A percentile compares a stretch with the other conserved stretches of the same genome.
Conservation (phyloP, 1,140 invertebrate species). For the Rhopalosiphum maidis region DNA sequence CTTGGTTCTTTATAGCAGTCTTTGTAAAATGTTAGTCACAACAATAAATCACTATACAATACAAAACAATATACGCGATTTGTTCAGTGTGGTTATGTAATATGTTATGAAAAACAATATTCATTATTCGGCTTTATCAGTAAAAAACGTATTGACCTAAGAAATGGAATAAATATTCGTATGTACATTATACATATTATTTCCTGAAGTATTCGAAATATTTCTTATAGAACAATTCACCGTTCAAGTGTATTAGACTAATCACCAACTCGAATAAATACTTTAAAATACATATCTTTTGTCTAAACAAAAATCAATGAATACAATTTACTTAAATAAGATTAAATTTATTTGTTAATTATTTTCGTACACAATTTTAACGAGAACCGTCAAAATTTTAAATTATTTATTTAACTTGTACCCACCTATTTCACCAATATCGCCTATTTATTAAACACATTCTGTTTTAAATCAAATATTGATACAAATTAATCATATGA, state of each 20-base stretch:
- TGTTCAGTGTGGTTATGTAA: not conserved
- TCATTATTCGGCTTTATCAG: not conserved
- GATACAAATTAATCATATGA: too few species aligned
- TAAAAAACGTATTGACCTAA: not conserved
- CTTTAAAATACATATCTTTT: not conserved
- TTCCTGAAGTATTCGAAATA: not conserved
- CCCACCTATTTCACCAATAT: too few species aligned
- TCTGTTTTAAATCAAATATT: too few species aligned
- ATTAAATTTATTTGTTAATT: too few species aligned
- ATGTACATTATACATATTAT: not conserved
- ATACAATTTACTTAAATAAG: too few species aligned
- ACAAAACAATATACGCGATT: not conserved
- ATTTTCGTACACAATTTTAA: not conserved
- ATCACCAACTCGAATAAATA: not conserved
- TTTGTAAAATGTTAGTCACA: not conserved
- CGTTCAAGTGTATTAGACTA: not conserved
- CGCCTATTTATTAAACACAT: too few species aligned
- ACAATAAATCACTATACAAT: not conserved
- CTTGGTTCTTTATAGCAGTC: not conserved
- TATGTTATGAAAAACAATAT: not conserved
- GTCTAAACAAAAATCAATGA: not conserved
- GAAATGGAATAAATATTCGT: not conserved
- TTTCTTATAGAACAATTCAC: not conserved
- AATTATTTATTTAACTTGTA: too few species aligned
- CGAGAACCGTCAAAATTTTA: not conserved